Conservation (phyloP, 2,797 vertebrate genomes). For the Cygnus olor region DNA sequence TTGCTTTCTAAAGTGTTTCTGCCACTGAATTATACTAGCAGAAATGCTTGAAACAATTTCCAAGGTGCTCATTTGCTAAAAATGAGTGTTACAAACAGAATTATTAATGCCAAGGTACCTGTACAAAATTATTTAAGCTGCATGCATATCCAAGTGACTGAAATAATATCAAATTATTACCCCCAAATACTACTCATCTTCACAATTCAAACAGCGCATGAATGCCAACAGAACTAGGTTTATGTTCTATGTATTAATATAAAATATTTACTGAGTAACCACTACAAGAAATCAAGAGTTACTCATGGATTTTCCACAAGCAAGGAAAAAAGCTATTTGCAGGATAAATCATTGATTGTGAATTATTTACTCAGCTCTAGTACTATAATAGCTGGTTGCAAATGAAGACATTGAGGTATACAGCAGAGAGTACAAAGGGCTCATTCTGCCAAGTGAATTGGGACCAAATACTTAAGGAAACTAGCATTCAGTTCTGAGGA, state of each 20-base stretch:
- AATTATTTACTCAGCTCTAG: not conserved
- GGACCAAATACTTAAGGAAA: not conserved
- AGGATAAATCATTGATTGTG: not conserved
- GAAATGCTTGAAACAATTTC: not conserved
- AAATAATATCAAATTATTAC: not conserved
- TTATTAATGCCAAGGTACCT: not conserved
- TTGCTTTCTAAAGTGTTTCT: not conserved
- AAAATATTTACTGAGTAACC: not conserved
- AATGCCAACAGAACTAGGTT: not conserved
- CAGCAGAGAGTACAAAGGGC: not conserved
- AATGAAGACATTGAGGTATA: not conserved
- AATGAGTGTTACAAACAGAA: not conserved
- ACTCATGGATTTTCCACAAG: not conserved
- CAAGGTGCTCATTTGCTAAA: not conserved
- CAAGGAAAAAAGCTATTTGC: not conserved
- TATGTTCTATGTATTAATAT: not conserved
- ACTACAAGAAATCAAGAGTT: not conserved
- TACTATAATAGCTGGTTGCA: not conserved
- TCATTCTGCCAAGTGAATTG: not conserved
- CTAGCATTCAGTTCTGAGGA: not conserved
- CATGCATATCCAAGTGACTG: not conserved
- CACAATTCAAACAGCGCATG: not conserved
- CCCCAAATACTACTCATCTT: not conserved
- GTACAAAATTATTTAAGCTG: not conserved
- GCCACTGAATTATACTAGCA: not conserved